Evolutionary conservation across 2,888 invertebrate species (phyloP).

Genomic region (Drosophila cognata): DNA sequence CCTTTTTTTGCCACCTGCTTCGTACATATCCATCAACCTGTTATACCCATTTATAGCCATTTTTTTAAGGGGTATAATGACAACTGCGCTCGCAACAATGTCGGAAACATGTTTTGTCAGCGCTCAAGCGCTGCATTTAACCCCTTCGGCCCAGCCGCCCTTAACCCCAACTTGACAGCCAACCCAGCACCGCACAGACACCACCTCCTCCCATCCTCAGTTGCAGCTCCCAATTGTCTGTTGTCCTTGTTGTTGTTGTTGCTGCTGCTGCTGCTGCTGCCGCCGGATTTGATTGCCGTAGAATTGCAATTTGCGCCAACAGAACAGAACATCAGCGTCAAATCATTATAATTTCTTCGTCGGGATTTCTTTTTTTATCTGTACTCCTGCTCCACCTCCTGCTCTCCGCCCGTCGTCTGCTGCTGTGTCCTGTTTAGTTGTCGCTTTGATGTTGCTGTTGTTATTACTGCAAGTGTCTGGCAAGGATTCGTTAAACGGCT

Average conservation of each 20-base stretch:
- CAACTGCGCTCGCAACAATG: constrained; percentile 51
- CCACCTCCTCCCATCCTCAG: not conserved
- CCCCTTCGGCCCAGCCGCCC: constrained; percentile 57
- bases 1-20: not conserved
- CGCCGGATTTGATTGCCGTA: constrained; percentile 78
- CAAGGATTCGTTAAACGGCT: constrained; percentile 42
- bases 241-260: constrained; percentile 44
- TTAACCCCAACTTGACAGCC: constrained; percentile 20
- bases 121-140: constrained; percentile 73
- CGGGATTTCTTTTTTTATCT: constrained; percentile 52
- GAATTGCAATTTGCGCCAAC: constrained; percentile 80
- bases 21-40: fast-evolving
- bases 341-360: constrained; percentile 78
- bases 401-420: not conserved
- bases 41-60: not conserved
- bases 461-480: constrained; percentile 45
- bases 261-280: constrained; percentile 21
- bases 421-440: constrained; percentile 14
- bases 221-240: constrained; percentile 43
- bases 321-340: constrained; percentile 79
- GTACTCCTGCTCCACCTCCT: constrained; percentile 4
- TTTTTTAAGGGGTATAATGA: constrained; percentile 16
- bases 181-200: not conserved
- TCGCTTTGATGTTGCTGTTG: constrained; percentile 40
- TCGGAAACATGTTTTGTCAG: constrained; percentile 80